Evolutionary conservation across 2,113 vertebrate genomes (phyloP), one percentile per base, ranked within the genome.

Genomic region (Mormyrus iriodes): DNA sequence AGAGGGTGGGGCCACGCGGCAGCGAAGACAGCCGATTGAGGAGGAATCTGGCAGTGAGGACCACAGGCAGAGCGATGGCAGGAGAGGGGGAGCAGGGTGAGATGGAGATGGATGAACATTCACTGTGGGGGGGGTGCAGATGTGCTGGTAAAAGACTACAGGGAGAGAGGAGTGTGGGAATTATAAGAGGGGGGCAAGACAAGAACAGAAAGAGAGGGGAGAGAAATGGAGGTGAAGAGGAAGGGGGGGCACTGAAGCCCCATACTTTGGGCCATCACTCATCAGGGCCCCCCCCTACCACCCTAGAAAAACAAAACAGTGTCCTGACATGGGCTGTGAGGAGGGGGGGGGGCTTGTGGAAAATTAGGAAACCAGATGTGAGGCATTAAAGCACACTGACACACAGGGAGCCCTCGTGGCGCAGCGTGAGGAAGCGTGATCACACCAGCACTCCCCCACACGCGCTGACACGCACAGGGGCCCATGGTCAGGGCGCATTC

Each of bases 281-380:
- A 96, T 95, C 95, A 93, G 88, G 91, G 85, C 87, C 88, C 86
- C 89, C 86, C 89, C 89, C 84, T 88, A 51, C 91, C 91, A 92
- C 92, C 91, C 92, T 94, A 94, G 93, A 94, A 95, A 96, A 96
- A 95, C 94, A 96, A 95, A 96, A 95, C 93, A 95, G 93, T 95
- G 96, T 96, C 94, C 94, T 95, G 95, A 95, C 94, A 95, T 93
- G 85, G 91, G 2, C 42, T 92, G 91, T 90, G 91, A 69, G 61
- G 3, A 90, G 89, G n/a, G 89, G 86, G 86, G 92, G 91, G 92
- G 90, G 88, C 17, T 27, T 61, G 93, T 92, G 93, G 93, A 93
- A 93, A 95, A 96, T 95, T 95, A 95, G 95, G 94, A 96, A 96
- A 96, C 94, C 96, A 96, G 96, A 96, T 96, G 96, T 96, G 94